Evolutionary conservation across 2,797 vertebrate species (phyloP), one percentile per base, ranked within the genome.

Genomic region (Sciaenops ocellatus): DNA sequence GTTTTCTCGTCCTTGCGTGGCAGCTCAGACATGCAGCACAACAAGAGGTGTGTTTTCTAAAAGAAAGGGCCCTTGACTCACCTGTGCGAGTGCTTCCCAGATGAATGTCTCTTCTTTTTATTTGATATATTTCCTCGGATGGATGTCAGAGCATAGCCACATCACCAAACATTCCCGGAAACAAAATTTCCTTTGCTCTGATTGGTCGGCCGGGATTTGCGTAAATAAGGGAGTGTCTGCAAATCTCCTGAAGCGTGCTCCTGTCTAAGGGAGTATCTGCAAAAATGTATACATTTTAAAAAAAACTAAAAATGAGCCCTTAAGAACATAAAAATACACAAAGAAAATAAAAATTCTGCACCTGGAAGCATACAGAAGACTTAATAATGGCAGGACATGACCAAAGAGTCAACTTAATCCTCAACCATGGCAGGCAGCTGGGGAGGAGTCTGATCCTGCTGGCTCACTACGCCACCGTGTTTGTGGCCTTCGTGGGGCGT

Each of bases 131-230:
- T 87, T 90, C 89, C 87, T 93, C 89, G 90, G 91, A 89, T 88
- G 91, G 92, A 89, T 92, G 92, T 91, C 85, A 63, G 90, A 88
- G 83, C 90, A 83, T 82, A 95, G 95, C 96, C 96, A 96, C 96
- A 95, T 96, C 96, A 96, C 90, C 94, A 93, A 94, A 94, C 93
- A 93, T 76, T 93, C 95, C 95, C 94, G 96, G 96, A 96, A 96
- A 92, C 93, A 82, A 89, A 92, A 78, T 65, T 88, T 90, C 51
- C 90, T 81, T 18, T 34, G 55, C 88, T 56, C 71, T 87, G 93
- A 96, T 95, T 95, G 96, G 96, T 75, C 87, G 46, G 28, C 24
- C 9, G 48, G 52, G 80, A 71, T 42, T 75, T 56, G 79, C 78
- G 80, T 34, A 6, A 44, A 1, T 38, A 78, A 93, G 94, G 92